Conservation (phyloP, 2,113 vertebrate species). For the Limanda limanda region DNA sequence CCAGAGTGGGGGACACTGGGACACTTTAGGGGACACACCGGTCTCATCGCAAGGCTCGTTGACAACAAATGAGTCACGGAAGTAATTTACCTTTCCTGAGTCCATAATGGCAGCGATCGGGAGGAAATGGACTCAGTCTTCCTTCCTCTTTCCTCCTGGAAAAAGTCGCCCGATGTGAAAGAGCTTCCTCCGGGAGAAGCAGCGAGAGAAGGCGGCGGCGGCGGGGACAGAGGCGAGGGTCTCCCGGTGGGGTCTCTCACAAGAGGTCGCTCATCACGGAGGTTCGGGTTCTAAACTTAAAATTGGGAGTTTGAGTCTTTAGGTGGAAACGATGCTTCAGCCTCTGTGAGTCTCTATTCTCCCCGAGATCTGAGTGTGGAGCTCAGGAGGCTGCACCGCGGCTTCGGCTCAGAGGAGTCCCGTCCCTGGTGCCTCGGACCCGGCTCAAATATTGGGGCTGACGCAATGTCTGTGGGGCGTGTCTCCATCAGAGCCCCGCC, state of each 20-base stretch:
- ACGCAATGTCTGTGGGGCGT: neutral
- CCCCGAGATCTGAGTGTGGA: neutral
- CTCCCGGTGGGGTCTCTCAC: neutral
- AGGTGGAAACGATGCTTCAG: too few relatives aligned
- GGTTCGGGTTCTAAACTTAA: neutral
- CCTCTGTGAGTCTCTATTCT: neutral
- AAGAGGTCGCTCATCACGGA: neutral
- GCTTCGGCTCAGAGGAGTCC: neutral
- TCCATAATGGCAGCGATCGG: constrained; percentile 60
- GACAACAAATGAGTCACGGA: too few relatives aligned
- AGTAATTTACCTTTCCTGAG: constrained; percentile 63
- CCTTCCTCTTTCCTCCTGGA: neutral
- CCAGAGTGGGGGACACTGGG: neutral
- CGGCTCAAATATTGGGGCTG: neutral
- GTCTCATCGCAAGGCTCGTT: neutral
- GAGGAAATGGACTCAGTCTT: neutral
- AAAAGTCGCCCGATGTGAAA: neutral
- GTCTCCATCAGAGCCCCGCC: neutral
- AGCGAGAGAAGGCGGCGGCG: neutral
- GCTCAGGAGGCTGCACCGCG: neutral
- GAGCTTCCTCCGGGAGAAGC: neutral
- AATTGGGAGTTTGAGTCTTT: neutral
- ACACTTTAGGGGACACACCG: neutral
- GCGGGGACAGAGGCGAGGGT: neutral
- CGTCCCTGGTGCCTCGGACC: neutral